These are phyloP conservation scores for Zaprionus gabonicus DNA, from an alignment of 1,140 invertebrate species.

Conservation along the genomic window DNA sequence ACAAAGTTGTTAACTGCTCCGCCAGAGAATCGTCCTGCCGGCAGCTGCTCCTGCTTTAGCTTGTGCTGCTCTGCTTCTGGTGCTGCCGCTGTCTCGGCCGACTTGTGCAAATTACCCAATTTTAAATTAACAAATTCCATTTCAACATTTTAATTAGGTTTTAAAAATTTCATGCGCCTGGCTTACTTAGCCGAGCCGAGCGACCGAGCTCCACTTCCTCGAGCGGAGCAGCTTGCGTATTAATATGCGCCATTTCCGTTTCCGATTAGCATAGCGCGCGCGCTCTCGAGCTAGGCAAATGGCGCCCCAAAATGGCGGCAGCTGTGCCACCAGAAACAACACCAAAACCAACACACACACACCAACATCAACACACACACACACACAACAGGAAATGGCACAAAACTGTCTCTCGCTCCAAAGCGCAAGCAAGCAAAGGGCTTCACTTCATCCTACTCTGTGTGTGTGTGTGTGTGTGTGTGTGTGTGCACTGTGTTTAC, in stretches of 20 bases:
- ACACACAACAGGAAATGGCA: constrained; percentile 69
- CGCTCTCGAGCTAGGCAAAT: constrained; percentile 45
- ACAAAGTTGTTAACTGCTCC: constrained; percentile 77
- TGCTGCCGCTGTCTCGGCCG: constrained; percentile 33
- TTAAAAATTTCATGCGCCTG: constrained; percentile 77
- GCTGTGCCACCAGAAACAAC: constrained; percentile 56
- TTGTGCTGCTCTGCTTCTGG: not conserved
- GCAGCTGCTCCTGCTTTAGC: constrained; percentile 43
- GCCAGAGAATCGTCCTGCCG: constrained; percentile 13
- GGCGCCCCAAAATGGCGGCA: constrained; percentile 65
- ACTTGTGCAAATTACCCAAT: constrained; percentile 75
- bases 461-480: constrained; percentile 18
- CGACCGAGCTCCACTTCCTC: constrained; percentile 57
- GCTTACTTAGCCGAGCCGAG: constrained; percentile 32
- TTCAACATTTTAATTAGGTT: constrained; percentile 83
- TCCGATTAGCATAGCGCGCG: constrained; percentile 77
- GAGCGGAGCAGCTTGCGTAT: constrained; percentile 75
- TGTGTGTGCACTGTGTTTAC: constrained; percentile 38
- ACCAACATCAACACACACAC: constrained; percentile 19
- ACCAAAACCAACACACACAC: constrained; percentile 30
- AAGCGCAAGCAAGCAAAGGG: constrained; percentile 35
- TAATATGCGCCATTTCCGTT: constrained; percentile 82
- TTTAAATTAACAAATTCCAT: constrained; percentile 83
- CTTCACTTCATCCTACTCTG: constrained; percentile 12
- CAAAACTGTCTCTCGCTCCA: constrained; percentile 60